Evolutionary conservation across 2,113 vertebrate genomes (phyloP).

Genomic region (Chaenogobius annularis): DNA sequence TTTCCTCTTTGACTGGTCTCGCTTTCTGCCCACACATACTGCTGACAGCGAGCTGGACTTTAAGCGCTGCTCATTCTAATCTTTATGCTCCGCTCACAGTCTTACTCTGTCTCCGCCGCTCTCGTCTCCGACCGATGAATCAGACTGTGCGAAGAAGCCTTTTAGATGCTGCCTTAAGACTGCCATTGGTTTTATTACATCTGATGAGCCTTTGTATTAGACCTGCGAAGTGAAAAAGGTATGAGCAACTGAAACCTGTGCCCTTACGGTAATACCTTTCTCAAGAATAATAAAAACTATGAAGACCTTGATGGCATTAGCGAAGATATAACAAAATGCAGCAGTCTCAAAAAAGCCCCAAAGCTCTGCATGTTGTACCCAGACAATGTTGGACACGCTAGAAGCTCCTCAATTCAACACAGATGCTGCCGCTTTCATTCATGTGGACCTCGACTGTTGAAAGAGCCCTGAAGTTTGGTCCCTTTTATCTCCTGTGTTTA

Average conservation of each 20-base stretch:
- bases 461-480: neutral
- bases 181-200: neutral
- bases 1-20: constrained; percentile 51
- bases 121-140: neutral
- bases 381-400: constrained; percentile 19
- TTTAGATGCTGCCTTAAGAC: neutral
- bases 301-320: neutral
- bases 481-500: neutral
- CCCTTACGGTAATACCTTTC: no score
- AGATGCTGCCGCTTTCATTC: constrained; percentile 20
- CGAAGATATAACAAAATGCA: constrained; percentile 12
- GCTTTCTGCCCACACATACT: constrained; percentile 26
- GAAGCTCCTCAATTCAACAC: constrained; percentile 22
- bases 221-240: neutral
- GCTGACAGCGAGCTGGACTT: constrained; percentile 11
- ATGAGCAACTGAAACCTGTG: neutral
- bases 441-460: neutral
- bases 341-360: constrained; percentile 17
- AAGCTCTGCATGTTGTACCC: constrained; percentile 20
- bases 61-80: constrained; percentile 9
- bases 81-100: neutral
- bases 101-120: constrained; percentile 16
- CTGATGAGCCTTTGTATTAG: neutral
- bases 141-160: neutral
- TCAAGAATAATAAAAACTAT: neutral